Conservation (phyloP, 2,888 invertebrate genomes). For the Metellina segmentata region DNA sequence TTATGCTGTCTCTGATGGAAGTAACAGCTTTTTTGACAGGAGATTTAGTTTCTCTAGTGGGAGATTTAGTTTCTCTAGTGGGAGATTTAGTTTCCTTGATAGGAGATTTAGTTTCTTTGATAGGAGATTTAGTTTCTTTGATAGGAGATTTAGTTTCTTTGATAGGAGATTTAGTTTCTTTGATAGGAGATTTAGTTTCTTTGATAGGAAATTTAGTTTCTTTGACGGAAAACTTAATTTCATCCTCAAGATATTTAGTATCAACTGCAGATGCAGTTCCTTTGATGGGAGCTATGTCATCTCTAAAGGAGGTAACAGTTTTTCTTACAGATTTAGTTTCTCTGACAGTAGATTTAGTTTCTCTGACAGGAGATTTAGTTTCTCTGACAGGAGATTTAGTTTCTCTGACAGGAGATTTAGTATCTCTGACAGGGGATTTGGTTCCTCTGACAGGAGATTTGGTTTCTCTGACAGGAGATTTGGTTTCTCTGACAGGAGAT, state of each 20-base stretch:
- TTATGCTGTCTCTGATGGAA: neutral
- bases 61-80: conserved; percentile 1
- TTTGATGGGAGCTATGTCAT: neutral
- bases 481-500: conserved; percentile 27
- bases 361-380: conserved; percentile 5
- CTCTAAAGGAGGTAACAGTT: neutral
- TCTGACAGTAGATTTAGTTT: neutral
- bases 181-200: too few species aligned
- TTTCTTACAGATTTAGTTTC: neutral
- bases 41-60: neutral
- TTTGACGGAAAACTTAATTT: neutral
- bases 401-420: conserved; percentile 5
- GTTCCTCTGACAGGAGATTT: conserved; percentile 7
- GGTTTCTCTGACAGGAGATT: neutral
- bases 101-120: neutral
- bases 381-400: conserved; percentile 1
- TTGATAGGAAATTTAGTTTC: conserved; percentile 23
- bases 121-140: too few species aligned
- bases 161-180: too few species aligned
- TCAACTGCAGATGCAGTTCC: neutral
- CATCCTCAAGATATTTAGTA: neutral
- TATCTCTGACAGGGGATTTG: conserved; percentile 1
- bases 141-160: too few species aligned
- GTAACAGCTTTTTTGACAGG: neutral
- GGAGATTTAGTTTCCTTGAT: conserved; percentile 1